Conservation (phyloP, 2,888 invertebrate genomes). For the Listrodromus nycthemerus region DNA sequence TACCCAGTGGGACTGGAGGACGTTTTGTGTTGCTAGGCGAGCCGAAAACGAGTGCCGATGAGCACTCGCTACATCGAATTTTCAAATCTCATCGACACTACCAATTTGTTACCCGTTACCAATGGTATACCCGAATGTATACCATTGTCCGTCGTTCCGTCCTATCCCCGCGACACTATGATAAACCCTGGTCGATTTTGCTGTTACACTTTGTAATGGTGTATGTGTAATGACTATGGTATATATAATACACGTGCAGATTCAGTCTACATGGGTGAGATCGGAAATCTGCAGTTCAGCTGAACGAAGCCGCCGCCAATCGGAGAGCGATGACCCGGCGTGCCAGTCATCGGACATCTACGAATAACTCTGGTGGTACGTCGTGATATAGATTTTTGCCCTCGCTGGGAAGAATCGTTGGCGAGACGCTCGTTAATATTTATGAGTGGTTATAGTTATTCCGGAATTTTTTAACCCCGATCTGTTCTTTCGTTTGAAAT, state of each 20-base stretch:
- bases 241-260: background rate
- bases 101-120: slow-evolving; percentile 15
- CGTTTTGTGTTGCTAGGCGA: background rate
- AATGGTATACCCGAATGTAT: background rate
- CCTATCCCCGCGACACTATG: background rate
- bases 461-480: background rate
- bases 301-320: background rate
- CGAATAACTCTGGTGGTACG: background rate
- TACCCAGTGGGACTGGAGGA: background rate
- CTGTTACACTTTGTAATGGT: background rate
- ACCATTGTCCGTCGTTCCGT: background rate
- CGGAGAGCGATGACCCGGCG: slow-evolving; percentile 6
- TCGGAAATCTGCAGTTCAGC: background rate
- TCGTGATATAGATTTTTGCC: background rate
- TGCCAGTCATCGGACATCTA: background rate
- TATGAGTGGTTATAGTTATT: background rate
- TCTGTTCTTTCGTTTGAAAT: too few relatives aligned
- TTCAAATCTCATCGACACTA: slow-evolving; percentile 10
- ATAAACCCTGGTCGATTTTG: background rate
- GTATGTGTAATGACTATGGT: background rate
- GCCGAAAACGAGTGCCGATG: slow-evolving; percentile 25
- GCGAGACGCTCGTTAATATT: background rate
- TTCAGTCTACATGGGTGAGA: background rate
- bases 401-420: background rate
- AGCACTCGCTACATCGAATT: slow-evolving; percentile 19